phyloP scores from a whole-genome alignment of 2,888 invertebrate species.

The Teleogryllus oceanicus region DNA sequence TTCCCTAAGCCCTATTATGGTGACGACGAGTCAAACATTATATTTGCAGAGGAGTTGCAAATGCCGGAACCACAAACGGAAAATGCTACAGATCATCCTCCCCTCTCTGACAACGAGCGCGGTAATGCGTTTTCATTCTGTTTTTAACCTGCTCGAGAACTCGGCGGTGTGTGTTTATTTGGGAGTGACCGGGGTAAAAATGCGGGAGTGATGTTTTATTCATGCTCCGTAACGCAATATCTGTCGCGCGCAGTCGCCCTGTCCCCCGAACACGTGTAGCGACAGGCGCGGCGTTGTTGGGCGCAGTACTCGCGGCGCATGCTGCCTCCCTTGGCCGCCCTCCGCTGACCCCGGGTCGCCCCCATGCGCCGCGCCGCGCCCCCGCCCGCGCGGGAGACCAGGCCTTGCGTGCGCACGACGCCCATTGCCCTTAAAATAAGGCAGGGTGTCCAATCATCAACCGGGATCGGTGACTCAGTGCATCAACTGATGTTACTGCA shows the following conservation, averaged over 20 bases:
- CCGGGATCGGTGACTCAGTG: no score
- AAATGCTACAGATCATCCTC: no score
- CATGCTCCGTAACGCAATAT: not conserved
- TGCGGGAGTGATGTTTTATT: not conserved
- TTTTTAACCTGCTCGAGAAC: not conserved
- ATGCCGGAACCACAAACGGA: no score
- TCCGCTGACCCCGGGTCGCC: not conserved
- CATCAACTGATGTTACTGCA: no score
- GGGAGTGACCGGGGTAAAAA: conserved; percentile 1
- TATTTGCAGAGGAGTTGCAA: no score
- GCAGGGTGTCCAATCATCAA: no score
- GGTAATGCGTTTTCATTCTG: not conserved
- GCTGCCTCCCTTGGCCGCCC: not conserved
- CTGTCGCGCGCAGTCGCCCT: not conserved
- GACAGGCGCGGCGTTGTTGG: not conserved
- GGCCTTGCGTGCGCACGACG: no score
- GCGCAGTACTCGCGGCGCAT: not conserved
- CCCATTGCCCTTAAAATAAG: no score
- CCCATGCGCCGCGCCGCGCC: not conserved
- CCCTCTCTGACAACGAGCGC: no score
- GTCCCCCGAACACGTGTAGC: not conserved
- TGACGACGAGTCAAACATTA: no score
- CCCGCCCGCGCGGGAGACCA: no score
- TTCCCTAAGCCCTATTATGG: no score
- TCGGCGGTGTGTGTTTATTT: not conserved